Percentiles rank a stretch among this genome's conserved stretches.
These are phyloP conservation scores for Zootoca vivipara DNA, from an alignment of 2,113 vertebrate species.

Conservation along the genomic window DNA sequence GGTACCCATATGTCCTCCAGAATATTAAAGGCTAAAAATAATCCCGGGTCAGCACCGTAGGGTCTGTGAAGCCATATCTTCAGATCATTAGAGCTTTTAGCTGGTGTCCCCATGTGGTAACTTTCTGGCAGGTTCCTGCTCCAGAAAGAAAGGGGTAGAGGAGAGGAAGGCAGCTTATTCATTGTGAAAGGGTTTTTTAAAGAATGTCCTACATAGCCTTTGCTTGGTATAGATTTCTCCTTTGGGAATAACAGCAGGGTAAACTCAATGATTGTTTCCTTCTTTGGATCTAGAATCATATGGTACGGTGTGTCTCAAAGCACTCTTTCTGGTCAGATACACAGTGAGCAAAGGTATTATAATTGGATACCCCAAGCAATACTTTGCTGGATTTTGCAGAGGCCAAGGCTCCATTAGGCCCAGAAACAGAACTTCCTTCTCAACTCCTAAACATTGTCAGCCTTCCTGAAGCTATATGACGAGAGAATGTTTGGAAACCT, in stretches of 20 bases:
- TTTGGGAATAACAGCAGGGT: slow-evolving; percentile 23
- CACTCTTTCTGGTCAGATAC: accelerated
- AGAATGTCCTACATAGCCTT: background rate
- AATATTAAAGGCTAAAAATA: slow-evolving; percentile 17
- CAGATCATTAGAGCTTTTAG: background rate
- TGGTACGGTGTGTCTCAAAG: background rate
- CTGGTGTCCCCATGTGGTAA: background rate
- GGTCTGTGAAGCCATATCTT: background rate
- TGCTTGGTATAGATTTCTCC: background rate
- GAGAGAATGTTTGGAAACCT: background rate
- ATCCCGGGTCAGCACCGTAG: background rate
- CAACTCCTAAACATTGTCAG: background rate
- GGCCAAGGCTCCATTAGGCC: background rate
- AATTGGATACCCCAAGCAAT: background rate
- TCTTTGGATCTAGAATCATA: slow-evolving; percentile 5
- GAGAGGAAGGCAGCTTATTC: slow-evolving; percentile 7
- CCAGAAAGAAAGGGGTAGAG: background rate
- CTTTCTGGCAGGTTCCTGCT: background rate
- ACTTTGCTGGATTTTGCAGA: background rate
- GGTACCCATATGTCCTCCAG: slow-evolving; percentile 30
- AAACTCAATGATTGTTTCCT: background rate
- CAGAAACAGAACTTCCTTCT: background rate
- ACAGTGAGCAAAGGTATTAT: background rate
- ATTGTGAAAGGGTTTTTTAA: background rate
- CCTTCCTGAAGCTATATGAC: background rate